Evolutionary conservation across 2,113 vertebrate species (phyloP), one percentile per base, ranked within the genome.

Genomic region (Bolborhynchus lineola): DNA sequence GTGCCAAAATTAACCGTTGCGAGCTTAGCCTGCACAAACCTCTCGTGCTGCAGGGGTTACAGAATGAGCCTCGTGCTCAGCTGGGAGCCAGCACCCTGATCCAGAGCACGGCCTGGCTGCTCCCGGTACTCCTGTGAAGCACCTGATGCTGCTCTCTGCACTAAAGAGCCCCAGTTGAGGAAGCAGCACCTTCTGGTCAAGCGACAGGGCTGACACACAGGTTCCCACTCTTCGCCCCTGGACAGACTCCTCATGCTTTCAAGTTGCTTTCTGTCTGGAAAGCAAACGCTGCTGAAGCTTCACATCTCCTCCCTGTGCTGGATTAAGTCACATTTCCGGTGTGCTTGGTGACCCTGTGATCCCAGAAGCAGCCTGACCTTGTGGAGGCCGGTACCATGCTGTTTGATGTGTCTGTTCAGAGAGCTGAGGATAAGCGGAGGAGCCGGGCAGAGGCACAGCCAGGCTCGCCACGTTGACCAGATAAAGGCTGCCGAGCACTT

Each of bases 1-100:
- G 64, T 28, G 91, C 86, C 92, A 92, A 96, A 90, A 85, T 97
- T 97, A 97, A 96, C 93, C 86, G 16, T 60, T 92, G 86, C 91
- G 6, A 80, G 91, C 90, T 92, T 81, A 24, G 79, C 4, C 82
- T 60, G 85, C 93, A 47, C 2, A 50, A 88, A 90, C 52, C 67
- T 37, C 67, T n/a, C 75, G 1, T 33, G 78, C 93, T 53, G 9
- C 7, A 14, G 86, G 47, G 59, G 78, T 69, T 39, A 1, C 83
- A 21, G 89, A 25, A 17, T 20, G 75, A n/a, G 33, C 86, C 70
- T 21, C 16, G 19, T 0, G 60, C 2, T 39, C 70, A 46, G 81
- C 82, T 21, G 53, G 75, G 37, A 55, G 63, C 28, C 33, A 28
- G 62, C 63, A 33, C 16, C 2, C 42, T 9, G 71, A 6, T 18